These are phyloP conservation scores for Chloroceryle aenea DNA, from an alignment of 2,113 vertebrate genomes.

Conservation along the genomic window DNA sequence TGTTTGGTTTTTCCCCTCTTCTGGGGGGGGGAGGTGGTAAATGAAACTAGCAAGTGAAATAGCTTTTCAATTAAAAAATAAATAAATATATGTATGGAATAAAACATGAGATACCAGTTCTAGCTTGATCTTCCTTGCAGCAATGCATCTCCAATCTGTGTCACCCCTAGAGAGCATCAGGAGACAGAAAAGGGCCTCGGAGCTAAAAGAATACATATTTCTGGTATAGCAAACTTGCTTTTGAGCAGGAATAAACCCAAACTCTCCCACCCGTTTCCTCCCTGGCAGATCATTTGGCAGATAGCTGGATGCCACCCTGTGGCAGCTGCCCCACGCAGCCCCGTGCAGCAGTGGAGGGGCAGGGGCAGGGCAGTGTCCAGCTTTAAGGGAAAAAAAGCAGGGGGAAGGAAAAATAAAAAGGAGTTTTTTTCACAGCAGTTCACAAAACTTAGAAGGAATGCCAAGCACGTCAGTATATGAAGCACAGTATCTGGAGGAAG, in stretches of 20 bases:
- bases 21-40: neutral
- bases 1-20: neutral
- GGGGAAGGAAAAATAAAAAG: fast-evolving
- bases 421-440: neutral
- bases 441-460: conserved; percentile 15
- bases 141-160: neutral
- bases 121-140: neutral
- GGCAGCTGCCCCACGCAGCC: neutral
- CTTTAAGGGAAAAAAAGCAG: neutral
- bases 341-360: neutral
- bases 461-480: conserved; percentile 6
- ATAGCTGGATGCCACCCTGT: conserved; percentile 18
- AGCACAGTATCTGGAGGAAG: conserved; percentile 29
- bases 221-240: neutral
- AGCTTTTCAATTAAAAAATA: neutral
- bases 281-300: neutral
- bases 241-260: neutral
- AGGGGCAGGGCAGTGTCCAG: neutral
- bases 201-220: neutral
- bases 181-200: neutral
- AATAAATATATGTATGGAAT: neutral
- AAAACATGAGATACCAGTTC: neutral
- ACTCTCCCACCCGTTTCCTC: neutral
- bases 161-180: neutral
- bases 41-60: neutral